phyloP scores from a whole-genome alignment of 2,113 vertebrate species.

The Eptatretus burgeri region DNA sequence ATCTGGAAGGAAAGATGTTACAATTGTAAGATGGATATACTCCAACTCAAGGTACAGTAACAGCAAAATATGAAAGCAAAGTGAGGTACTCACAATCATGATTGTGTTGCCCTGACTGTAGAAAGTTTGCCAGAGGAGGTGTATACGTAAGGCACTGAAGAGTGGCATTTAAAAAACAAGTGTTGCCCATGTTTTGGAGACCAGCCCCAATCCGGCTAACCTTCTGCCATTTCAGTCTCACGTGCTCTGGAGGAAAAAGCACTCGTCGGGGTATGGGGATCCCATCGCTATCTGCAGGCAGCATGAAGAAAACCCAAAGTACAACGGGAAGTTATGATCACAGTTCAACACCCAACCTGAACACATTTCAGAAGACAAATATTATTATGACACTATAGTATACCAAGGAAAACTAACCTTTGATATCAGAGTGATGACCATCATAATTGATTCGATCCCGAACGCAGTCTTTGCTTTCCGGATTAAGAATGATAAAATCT shows the following conservation, averaged over 20 bases:
- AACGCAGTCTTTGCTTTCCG: no score
- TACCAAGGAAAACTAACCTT: no score
- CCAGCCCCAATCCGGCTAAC: not conserved
- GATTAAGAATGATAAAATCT: no score
- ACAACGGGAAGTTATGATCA: no score
- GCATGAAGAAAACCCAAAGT: no score
- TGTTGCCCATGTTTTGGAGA: conserved; percentile 6
- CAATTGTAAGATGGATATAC: no score
- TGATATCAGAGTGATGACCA: no score
- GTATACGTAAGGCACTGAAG: conserved; percentile 4
- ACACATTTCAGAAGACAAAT: no score
- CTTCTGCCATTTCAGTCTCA: conserved; percentile 2
- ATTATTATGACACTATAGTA: no score
- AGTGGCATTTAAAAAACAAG: conserved; percentile 1
- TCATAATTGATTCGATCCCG: no score
- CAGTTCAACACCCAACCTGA: no score
- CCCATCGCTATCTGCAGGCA: not conserved
- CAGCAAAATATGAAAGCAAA: not conserved
- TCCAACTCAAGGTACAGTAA: not conserved
- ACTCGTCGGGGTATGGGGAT: not conserved
- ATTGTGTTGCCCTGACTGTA: not conserved
- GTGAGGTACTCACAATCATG: not conserved
- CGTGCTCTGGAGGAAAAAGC: conserved; percentile 1
- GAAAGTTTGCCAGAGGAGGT: not conserved
- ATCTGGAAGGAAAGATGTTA: not conserved